phyloP scores from a whole-genome alignment of 2,888 invertebrate species.

The Ophion ventricosus region DNA sequence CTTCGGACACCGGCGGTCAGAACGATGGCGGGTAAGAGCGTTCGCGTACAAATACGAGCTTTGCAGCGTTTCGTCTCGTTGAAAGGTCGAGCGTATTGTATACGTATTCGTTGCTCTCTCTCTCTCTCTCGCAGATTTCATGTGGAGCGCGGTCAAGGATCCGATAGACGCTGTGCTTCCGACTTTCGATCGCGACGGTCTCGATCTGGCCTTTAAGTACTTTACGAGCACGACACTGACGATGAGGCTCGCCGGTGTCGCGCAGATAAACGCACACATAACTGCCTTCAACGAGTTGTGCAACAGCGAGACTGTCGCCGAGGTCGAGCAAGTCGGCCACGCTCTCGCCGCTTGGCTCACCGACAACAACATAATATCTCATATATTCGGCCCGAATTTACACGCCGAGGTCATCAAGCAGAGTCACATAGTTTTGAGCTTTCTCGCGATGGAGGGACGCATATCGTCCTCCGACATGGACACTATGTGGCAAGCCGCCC shows the following conservation, averaged over 20 bases:
- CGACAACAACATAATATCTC: slow-evolving; percentile 94
- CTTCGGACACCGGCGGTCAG: slow-evolving; percentile 94
- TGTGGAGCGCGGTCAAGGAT: slow-evolving; percentile 98
- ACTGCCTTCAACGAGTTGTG: slow-evolving; percentile 95
- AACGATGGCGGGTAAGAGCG: slow-evolving; percentile 92
- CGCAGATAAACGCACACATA: slow-evolving; percentile 97
- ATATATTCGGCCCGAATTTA: slow-evolving; percentile 98
- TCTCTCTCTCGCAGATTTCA: slow-evolving; percentile 88
- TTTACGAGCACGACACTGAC: slow-evolving; percentile 97
- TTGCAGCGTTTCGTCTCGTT: neutral
- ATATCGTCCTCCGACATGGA: slow-evolving; percentile 96
- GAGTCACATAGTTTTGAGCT: slow-evolving; percentile 96
- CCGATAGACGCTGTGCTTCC: slow-evolving; percentile 92
- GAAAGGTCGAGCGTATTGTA: neutral
- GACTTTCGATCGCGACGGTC: slow-evolving; percentile 94
- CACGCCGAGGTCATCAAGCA: slow-evolving; percentile 98
- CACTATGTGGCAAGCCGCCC: slow-evolving; percentile 97
- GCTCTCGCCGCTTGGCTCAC: slow-evolving; percentile 95
- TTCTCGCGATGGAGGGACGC: slow-evolving; percentile 95
- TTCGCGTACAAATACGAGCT: too few relatives aligned
- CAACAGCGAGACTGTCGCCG: slow-evolving; percentile 93
- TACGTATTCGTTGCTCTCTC: neutral
- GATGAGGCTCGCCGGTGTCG: slow-evolving; percentile 96
- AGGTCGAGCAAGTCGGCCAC: slow-evolving; percentile 93
- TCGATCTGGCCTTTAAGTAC: slow-evolving; percentile 97